A percentile compares a stretch with the other conserved stretches of the same genome.
These are phyloP conservation scores for Pomatorhinus ruficollis DNA, from an alignment of 2,113 vertebrate species.

Conservation along the genomic window DNA sequence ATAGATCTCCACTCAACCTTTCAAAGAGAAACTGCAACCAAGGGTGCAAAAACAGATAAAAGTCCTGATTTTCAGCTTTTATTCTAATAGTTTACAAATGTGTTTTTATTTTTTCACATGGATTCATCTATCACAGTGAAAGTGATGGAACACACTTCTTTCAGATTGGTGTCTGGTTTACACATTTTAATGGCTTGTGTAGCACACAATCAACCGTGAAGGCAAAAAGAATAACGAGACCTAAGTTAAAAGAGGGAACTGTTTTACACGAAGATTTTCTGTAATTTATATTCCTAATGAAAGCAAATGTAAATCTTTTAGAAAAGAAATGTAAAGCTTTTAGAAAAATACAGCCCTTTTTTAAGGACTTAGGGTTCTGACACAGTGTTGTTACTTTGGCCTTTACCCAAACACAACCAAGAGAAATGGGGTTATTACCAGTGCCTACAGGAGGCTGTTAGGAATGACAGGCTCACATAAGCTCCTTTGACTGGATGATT, in stretches of 20 bases:
- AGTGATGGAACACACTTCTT: background rate
- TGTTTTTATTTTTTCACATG: background rate
- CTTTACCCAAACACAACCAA: background rate
- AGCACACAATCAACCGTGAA: background rate
- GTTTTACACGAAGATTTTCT: background rate
- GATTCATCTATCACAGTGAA: background rate
- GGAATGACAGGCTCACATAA: background rate
- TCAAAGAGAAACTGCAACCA: background rate
- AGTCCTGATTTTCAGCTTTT: background rate
- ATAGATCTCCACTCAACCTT: background rate
- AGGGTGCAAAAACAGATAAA: background rate
- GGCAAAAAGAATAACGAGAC: background rate
- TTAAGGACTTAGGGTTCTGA: background rate
- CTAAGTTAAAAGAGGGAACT: background rate
- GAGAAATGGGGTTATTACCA: background rate
- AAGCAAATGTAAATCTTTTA: background rate
- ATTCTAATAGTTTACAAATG: background rate
- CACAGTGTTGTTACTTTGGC: background rate
- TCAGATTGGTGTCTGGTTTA: background rate
- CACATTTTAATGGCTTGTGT: background rate
- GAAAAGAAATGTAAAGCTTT: background rate
- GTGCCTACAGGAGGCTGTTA: background rate
- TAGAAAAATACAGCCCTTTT: background rate
- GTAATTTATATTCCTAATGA: background rate
- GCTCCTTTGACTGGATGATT: background rate